These are phyloP conservation scores for Spea hammondii DNA, from an alignment of 2,797 vertebrate species.

Conservation along the genomic window DNA sequence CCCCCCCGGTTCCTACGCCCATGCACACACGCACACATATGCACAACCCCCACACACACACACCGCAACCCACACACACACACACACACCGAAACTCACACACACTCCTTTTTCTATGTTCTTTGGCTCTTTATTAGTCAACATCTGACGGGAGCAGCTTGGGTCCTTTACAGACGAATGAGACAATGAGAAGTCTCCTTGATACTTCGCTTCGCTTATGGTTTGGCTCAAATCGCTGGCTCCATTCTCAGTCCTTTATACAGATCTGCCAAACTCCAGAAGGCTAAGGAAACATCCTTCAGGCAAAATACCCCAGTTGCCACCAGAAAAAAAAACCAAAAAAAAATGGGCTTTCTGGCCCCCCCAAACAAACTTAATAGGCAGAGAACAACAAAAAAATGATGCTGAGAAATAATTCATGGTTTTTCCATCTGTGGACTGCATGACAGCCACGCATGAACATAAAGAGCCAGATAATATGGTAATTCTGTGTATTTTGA, in stretches of 20 bases:
- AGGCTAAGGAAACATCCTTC: slow-evolving; percentile 11
- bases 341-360: too few species aligned
- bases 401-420: too few species aligned
- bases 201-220: slow-evolving; percentile 11
- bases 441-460: background rate
- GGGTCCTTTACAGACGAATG: slow-evolving; percentile 3
- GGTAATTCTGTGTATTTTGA: too few species aligned
- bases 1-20: too few species aligned
- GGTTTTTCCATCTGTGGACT: too few species aligned
- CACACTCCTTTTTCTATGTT: background rate
- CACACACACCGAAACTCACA: too few species aligned
- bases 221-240: slow-evolving; percentile 38
- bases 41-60: background rate
- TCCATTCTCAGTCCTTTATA: background rate
- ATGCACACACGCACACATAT: background rate
- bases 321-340: background rate
- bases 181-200: slow-evolving; percentile 31
- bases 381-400: too few species aligned
- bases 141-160: slow-evolving; percentile 37
- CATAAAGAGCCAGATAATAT: background rate
- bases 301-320: background rate
- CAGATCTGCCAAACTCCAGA: slow-evolving; percentile 6
- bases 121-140: slow-evolving; percentile 8
- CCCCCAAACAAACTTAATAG: too few species aligned
- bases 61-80: background rate